Percentiles rank a stretch among this genome's conserved stretches.
Evolutionary conservation across 2,888 invertebrate species (phyloP).

Genomic region (Heliconius hortense): DNA sequence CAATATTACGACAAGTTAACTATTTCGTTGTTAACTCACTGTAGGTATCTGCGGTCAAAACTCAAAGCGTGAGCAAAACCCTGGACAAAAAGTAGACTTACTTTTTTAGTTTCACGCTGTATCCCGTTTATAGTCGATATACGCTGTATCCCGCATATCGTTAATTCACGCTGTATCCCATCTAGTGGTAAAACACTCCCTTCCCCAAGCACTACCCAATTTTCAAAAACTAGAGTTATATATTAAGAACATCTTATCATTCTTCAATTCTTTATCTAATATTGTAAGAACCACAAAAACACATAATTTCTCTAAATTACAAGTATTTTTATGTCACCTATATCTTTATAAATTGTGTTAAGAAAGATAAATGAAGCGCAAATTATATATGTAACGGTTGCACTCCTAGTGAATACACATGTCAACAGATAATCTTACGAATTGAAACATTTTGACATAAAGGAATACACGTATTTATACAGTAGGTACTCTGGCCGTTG

Average conservation of each 20-base stretch:
- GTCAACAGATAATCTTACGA: constrained; percentile 26
- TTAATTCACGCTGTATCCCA: neutral
- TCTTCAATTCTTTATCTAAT: neutral
- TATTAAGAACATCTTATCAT: neutral
- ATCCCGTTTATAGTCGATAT: neutral
- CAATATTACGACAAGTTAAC: no score
- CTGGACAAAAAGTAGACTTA: no score
- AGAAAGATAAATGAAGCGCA: constrained; percentile 36
- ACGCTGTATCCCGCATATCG: neutral
- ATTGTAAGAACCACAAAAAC: neutral
- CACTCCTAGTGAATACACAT: constrained; percentile 5
- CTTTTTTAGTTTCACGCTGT: neutral
- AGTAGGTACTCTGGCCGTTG: neutral
- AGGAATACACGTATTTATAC: neutral
- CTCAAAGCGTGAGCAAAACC: no score
- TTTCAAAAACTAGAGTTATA: no score
- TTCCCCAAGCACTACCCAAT: neutral
- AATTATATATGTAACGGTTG: constrained; percentile 18
- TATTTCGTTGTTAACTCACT: no score
- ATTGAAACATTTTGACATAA: neutral
- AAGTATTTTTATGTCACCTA: constrained; percentile 16
- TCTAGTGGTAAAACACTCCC: neutral
- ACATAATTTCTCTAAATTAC: neutral
- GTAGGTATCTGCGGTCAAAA: no score
- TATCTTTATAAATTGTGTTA: constrained; percentile 20